Conservation (phyloP, 2,888 invertebrate genomes). For the Paralinhomoeus sp. region DNA sequence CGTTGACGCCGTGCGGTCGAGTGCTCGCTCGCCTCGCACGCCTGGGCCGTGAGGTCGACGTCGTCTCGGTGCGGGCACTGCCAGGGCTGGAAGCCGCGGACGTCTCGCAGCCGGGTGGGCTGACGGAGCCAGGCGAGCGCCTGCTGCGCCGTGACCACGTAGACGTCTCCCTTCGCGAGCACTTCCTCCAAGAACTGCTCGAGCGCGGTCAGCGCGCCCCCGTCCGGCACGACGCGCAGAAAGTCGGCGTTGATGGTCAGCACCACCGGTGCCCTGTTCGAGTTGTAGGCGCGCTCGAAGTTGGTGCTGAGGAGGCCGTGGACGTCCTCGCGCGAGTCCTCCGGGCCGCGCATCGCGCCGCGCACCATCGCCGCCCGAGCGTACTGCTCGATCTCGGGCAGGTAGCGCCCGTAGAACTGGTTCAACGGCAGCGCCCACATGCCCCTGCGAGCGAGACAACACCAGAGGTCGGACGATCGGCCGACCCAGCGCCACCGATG, state of each 20-base stretch:
- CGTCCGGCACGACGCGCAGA: conserved; percentile 14
- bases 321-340: conserved; percentile 13
- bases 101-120: conserved; percentile 10
- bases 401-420: conserved; percentile 7
- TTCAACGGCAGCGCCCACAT: conserved; percentile 15
- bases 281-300: conserved; percentile 12
- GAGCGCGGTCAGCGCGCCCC: conserved; percentile 14
- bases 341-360: conserved; percentile 2
- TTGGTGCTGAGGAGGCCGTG: conserved; percentile 14
- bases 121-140: conserved; percentile 19
- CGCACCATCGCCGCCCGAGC: conserved; percentile 11
- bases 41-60: conserved; percentile 10
- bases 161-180: conserved; percentile 15
- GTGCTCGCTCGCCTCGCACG: conserved; percentile 22
- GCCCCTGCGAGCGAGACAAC: conserved; percentile 2
- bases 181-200: conserved; percentile 16
- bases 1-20: too few relatives aligned
- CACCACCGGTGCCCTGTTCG: conserved; percentile 18
- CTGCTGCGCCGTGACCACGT: conserved; percentile 17
- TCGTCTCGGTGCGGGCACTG: conserved; percentile 13
- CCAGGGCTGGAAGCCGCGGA: conserved; percentile 15
- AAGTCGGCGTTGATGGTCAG: conserved; percentile 17
- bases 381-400: conserved; percentile 4
- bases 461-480: too few relatives aligned
- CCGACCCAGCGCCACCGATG: too few relatives aligned